Base-by-base conservation (phyloP, 2,797 vertebrate genomes). In the Sebastes trivittatus region DNA sequence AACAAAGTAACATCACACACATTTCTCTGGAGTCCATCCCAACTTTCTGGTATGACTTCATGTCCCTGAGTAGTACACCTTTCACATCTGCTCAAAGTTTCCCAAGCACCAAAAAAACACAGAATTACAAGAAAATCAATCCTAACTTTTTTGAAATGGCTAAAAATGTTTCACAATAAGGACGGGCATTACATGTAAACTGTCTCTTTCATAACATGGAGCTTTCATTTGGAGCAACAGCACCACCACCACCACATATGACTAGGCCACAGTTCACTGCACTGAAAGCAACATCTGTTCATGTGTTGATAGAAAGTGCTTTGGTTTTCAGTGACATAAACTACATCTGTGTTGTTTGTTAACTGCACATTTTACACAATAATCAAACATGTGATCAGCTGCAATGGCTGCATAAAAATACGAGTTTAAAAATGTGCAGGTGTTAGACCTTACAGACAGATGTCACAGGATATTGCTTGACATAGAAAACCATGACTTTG, bases 51-150 rank as follows among this genome's bases (percentile, higher is more conserved):
- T 73, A 67, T 72, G 67, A 69, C 60, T 62, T 66, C n/a, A 76
- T 78, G 69, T 86, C 85, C 90, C 86, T 89, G 87, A 91, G 88
- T 75, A 64, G 88, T 75, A 64, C 36, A 73, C 65, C 38, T 42
- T 71, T 71, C 16, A 81, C 61, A 79, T 68, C 65, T 81, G 58
- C 55, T 72, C 42, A 72, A 68, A 56, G 55, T 76, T 64, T 82
- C 23, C 61, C n/a, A 27, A 22, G 54, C 2, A 16, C 6, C 46
- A 22, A 54, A 22, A 13, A 34, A 34, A 4, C 11, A 22, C 16
- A 63, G 13, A 10, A 22, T 23, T 32, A 23, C 14, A 67, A 68
- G n/a, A 20, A 76, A 84, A 67, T 10, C n/a, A 70, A 70, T 42
- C 7, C 6, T n/a, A 36, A 14, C 7, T 78, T 78, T 80, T 29